Evolutionary conservation across 2,113 vertebrate genomes (phyloP).

Genomic region (Oncorhynchus tshawytscha): DNA sequence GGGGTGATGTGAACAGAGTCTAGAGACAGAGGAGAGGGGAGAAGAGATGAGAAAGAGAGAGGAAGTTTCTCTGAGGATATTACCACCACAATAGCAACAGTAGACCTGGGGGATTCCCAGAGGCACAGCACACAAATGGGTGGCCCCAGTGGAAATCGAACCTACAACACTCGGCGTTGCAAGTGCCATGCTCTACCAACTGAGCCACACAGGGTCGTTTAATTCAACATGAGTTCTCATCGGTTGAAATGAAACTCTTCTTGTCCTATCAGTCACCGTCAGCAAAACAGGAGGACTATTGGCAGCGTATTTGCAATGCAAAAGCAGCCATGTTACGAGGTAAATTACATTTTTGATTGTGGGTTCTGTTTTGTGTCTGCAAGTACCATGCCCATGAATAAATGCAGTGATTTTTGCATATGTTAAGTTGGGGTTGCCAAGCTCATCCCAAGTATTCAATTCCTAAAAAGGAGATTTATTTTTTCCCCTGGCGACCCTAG

Average conservation of each 20-base stretch:
- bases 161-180: background rate
- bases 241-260: background rate
- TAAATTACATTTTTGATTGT: constrained; percentile 64
- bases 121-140: background rate
- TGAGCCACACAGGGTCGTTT: background rate
- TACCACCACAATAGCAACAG: constrained; percentile 50
- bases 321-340: constrained; percentile 20
- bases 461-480: constrained; percentile 59
- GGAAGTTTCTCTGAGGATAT: constrained; percentile 32
- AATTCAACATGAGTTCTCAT: background rate
- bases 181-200: background rate
- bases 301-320: constrained; percentile 25
- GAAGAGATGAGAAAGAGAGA: background rate
- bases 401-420: background rate
- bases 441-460: constrained; percentile 64
- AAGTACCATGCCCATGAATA: constrained; percentile 29
- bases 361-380: constrained; percentile 54
- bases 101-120: background rate
- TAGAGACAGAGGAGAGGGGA: background rate
- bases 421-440: constrained; percentile 67
- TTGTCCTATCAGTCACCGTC: constrained; percentile 8
- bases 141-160: background rate
- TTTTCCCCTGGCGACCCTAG: constrained; percentile 38
- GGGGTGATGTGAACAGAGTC: background rate
- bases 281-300: constrained; percentile 19